phyloP scores from a whole-genome alignment of 1,140 invertebrate species.

The Zeugodacus cucurbitae region DNA sequence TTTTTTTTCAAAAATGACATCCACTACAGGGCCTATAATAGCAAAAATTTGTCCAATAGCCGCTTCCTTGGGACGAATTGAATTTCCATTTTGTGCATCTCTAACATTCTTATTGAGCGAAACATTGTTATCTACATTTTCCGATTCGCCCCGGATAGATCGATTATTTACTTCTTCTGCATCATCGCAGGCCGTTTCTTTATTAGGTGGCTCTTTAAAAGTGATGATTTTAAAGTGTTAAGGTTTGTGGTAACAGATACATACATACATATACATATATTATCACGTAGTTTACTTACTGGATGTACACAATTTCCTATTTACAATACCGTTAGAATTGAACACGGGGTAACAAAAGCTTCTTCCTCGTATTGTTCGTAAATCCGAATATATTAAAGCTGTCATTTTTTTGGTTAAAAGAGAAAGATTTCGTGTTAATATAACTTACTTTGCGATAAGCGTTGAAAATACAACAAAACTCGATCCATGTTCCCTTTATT shows the following conservation, averaged over 20 bases:
- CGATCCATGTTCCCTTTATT: background rate
- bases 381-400: background rate
- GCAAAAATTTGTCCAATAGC: conserved; percentile 54
- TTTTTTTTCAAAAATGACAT: conserved; percentile 84
- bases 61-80: background rate
- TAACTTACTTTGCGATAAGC: background rate
- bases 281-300: background rate
- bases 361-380: background rate
- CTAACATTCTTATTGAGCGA: too few species aligned
- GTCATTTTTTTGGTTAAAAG: background rate
- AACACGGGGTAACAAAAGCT: background rate
- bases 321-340: background rate
- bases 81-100: background rate
- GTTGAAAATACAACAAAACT: background rate
- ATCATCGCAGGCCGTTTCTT: background rate
- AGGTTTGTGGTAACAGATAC: too few species aligned
- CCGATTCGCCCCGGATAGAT: too few species aligned
- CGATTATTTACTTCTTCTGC: too few species aligned
- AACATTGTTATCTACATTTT: too few species aligned
- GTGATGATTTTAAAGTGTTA: too few species aligned
- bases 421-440: background rate
- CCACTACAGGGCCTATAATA: conserved; percentile 89
- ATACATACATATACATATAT: too few species aligned
- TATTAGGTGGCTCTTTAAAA: background rate
- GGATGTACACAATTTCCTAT: background rate